A percentile compares a stretch with the other conserved stretches of the same genome.
phyloP scores from a whole-genome alignment of 2,797 vertebrate genomes.

The Centropyge bicolor region DNA sequence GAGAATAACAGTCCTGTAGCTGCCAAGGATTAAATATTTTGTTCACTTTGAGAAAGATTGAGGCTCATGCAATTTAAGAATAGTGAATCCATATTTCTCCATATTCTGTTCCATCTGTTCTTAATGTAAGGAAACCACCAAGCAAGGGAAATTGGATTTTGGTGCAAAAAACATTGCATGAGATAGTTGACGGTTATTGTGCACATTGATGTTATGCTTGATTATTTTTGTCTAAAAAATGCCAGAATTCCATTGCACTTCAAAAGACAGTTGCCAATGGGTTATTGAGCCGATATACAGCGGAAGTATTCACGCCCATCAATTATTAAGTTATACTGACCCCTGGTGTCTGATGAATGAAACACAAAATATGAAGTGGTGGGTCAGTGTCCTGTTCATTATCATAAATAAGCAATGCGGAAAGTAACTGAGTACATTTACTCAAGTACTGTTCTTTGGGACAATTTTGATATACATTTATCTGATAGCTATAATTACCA shows the following conservation, averaged over 20 bases:
- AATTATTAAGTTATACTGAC: slow-evolving; percentile 65
- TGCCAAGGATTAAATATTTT: neutral
- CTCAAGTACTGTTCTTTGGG: neutral
- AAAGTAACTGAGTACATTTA: neutral
- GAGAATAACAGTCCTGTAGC: neutral
- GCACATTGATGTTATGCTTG: neutral
- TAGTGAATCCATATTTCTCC: neutral
- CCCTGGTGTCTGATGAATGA: slow-evolving; percentile 67
- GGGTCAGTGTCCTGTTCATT: neutral
- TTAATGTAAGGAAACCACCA: neutral
- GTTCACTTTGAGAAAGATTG: neutral
- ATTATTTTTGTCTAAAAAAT: neutral
- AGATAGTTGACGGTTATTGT: neutral
- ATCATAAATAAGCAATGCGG: slow-evolving; percentile 1
- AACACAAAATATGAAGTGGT: slow-evolving; percentile 7
- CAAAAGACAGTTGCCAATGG: neutral
- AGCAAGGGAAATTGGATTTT: neutral
- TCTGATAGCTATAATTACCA: neutral
- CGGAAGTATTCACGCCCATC: neutral
- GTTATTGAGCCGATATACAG: neutral
- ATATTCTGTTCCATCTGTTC: neutral
- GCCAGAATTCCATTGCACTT: neutral
- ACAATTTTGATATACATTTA: neutral
- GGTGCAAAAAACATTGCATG: neutral
- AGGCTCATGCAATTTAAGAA: neutral